Percentiles rank a stretch among this genome's conserved stretches.
Conservation (phyloP, 1,140 invertebrate species). For the Drosophila kikkawai region DNA sequence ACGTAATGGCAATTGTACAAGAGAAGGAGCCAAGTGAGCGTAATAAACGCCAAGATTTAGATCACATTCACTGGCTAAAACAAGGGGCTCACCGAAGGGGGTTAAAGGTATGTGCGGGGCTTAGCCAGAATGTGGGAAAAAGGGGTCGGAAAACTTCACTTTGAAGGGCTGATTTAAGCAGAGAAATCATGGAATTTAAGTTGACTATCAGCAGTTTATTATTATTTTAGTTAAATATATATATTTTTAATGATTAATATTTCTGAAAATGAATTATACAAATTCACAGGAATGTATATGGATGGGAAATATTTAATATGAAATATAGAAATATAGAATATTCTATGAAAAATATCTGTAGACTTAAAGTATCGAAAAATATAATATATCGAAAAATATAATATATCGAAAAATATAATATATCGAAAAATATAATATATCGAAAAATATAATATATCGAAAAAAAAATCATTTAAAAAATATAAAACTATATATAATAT, state of each 20-base stretch:
- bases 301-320: no score
- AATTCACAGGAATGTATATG: no score
- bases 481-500: no score
- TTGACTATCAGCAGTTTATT: not conserved
- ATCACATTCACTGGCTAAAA: constrained; percentile 46
- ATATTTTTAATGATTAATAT: no score
- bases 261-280: no score
- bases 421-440: not conserved
- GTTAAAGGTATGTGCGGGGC: not conserved
- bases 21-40: constrained; percentile 69
- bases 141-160: not conserved
- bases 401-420: not conserved
- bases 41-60: constrained; percentile 77
- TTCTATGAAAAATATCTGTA: not conserved
- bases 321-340: no score
- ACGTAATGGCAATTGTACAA: constrained; percentile 57
- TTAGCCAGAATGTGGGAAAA: not conserved
- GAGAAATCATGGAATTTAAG: not conserved
- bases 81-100: not conserved
- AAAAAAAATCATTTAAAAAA: not conserved
- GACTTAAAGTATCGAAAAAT: no score
- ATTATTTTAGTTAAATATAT: no score
- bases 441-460: no score
- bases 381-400: not conserved
- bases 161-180: not conserved